These are phyloP conservation scores for Drosophila borealis DNA, from an alignment of 2,888 invertebrate species.

Conservation along the genomic window DNA sequence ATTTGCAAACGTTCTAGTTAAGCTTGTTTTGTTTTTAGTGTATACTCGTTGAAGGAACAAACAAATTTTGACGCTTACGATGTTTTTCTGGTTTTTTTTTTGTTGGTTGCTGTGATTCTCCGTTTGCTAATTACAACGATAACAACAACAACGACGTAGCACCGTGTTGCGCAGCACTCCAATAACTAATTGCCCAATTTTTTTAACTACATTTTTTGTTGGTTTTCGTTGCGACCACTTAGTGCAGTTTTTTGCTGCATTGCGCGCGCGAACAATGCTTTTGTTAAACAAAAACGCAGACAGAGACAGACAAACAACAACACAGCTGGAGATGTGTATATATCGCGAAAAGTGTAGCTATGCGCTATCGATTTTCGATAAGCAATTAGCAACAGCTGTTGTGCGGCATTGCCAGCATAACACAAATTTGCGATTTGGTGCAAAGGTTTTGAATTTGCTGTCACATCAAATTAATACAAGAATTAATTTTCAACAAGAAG, in stretches of 20 bases:
- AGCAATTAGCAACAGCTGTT: conserved; percentile 34
- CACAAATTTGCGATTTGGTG: neutral
- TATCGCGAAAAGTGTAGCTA: conserved; percentile 14
- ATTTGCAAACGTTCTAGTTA: conserved; percentile 7
- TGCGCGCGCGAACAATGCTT: conserved; percentile 76
- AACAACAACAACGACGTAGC: conserved; percentile 49
- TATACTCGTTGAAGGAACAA: conserved; percentile 16
- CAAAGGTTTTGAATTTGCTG: neutral
- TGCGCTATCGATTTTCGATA: conserved; percentile 37
- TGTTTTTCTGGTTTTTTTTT: conserved; percentile 17
- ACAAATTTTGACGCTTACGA: conserved; percentile 16
- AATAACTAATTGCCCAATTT: conserved; percentile 31
- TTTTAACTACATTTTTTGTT: conserved; percentile 60
- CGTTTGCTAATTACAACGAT: conserved; percentile 37
- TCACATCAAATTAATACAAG: neutral
- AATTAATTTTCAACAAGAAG: no score
- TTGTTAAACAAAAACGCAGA: conserved; percentile 67
- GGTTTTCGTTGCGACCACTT: conserved; percentile 30
- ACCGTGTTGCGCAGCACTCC: conserved; percentile 65
- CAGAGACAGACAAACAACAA: conserved; percentile 71
- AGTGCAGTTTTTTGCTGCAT: conserved; percentile 59
- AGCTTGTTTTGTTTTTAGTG: conserved; percentile 12
- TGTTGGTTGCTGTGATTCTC: conserved; percentile 41
- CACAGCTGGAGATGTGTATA: conserved; percentile 56
- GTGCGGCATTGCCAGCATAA: conserved; percentile 30